A percentile compares a stretch with the other conserved stretches of the same genome.
Evolutionary conservation across 2,888 invertebrate species (phyloP).

Genomic region (Cerastis rubricosa): DNA sequence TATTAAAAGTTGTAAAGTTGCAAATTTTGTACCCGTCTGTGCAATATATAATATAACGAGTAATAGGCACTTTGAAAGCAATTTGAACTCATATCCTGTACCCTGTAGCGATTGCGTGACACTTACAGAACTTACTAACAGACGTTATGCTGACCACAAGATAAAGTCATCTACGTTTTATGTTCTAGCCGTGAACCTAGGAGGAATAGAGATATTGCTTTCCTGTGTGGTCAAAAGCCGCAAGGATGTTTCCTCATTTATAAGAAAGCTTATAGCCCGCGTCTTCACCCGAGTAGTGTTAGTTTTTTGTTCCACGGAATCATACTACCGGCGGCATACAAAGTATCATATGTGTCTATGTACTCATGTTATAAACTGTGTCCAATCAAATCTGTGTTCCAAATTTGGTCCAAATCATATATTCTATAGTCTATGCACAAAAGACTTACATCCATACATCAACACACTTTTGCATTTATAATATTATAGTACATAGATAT

Average conservation of each 20-base stretch:
- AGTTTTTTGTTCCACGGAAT: too few species aligned
- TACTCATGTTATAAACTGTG: too few species aligned
- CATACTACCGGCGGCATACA: too few species aligned
- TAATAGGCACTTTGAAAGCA: slow-evolving; percentile 1
- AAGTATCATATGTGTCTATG: too few species aligned
- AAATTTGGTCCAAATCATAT: too few species aligned
- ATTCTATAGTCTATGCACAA: too few species aligned
- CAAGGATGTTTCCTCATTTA: slow-evolving; percentile 1
- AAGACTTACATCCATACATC: too few species aligned
- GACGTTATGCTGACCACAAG: slow-evolving; percentile 45
- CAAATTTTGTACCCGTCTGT: neutral
- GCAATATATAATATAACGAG: slow-evolving; percentile 13
- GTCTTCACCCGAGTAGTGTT: too few species aligned
- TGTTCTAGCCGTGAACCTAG: neutral
- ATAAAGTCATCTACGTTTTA: slow-evolving; percentile 33
- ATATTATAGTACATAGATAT: too few species aligned
- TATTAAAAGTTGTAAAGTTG: neutral
- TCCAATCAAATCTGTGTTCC: too few species aligned
- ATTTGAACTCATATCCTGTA: slow-evolving; percentile 62
- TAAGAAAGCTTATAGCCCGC: too few species aligned
- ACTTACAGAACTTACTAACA: neutral
- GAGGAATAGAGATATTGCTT: neutral
- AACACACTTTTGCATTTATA: too few species aligned
- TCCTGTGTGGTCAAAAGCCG: slow-evolving; percentile 13
- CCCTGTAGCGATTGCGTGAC: slow-evolving; percentile 47